A percentile compares a stretch with the other conserved stretches of the same genome.
These are phyloP conservation scores for Drosophila crucigera DNA, from an alignment of 2,888 invertebrate genomes.

Conservation along the genomic window DNA sequence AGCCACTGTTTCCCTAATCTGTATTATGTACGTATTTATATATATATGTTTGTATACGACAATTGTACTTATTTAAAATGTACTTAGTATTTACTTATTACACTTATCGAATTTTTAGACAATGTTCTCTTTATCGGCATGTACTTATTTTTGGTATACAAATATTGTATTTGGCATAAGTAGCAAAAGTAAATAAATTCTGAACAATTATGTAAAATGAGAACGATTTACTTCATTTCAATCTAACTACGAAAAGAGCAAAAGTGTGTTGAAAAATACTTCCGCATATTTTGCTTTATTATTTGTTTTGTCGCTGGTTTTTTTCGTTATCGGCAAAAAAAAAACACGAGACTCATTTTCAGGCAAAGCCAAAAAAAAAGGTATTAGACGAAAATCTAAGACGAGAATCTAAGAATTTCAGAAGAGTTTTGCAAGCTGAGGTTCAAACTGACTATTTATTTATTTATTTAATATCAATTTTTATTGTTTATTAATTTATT, in stretches of 20 bases:
- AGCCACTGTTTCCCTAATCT: conserved; percentile 9
- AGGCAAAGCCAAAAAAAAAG: background rate
- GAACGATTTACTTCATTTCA: background rate
- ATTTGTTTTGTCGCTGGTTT: background rate
- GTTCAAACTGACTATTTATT: no score
- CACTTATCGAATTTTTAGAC: conserved; percentile 42
- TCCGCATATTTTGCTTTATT: conserved; percentile 3
- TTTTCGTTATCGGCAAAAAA: conserved; percentile 35
- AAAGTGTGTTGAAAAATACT: background rate
- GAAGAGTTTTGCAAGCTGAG: no score
- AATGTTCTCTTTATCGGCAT: conserved; percentile 35
- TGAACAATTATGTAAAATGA: background rate
- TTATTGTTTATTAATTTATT: no score
- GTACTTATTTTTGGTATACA: conserved; percentile 20
- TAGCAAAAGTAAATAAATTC: conserved; percentile 44
- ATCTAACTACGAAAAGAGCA: background rate
- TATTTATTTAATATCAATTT: no score
- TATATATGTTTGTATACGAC: conserved; percentile 14
- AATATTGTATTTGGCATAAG: conserved; percentile 20
- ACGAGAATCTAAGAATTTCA: no score
- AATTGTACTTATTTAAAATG: conserved; percentile 33
- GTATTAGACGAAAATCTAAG: no score
- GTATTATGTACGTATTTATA: conserved; percentile 26
- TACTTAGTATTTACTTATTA: conserved; percentile 13
- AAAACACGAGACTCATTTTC: conserved; percentile 29